Conservation (phyloP, 2,113 vertebrate genomes). For the Proteles cristata region DNA sequence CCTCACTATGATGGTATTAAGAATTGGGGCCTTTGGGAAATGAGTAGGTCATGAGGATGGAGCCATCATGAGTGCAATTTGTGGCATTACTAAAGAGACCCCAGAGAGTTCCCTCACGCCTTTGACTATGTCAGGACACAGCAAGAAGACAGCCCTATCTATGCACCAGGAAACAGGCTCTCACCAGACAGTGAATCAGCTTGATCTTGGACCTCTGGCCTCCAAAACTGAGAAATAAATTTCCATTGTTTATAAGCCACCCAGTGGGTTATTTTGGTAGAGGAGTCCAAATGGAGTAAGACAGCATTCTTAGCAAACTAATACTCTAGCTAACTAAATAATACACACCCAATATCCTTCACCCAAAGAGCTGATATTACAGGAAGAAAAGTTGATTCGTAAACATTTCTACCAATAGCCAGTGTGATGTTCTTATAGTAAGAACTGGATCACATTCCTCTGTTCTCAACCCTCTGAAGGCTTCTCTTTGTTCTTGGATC, state of each 20-base stretch:
- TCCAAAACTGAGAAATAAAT: not conserved
- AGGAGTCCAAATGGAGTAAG: not conserved
- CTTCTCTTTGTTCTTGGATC: not conserved
- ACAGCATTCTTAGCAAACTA: not conserved
- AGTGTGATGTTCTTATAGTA: not conserved
- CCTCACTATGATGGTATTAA: not conserved
- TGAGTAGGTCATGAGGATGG: not conserved
- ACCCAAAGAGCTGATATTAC: not conserved
- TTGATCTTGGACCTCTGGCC: not conserved
- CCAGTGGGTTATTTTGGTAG: not conserved
- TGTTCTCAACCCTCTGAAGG: not conserved
- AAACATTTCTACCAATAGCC: not conserved
- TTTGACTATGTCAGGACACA: not conserved
- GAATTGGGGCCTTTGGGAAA: not conserved
- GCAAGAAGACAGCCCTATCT: not conserved
- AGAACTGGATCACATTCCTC: not conserved
- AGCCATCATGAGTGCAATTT: not conserved
- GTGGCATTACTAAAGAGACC: not conserved
- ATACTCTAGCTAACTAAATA: not conserved
- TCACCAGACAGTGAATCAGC: not conserved
- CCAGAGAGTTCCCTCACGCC: not conserved
- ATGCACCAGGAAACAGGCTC: not conserved
- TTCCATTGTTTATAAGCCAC: not conserved
- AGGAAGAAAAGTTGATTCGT: not conserved
- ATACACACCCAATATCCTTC: not conserved